Evolutionary conservation across 2,888 invertebrate species (phyloP).

Genomic region (Clepsis dumicolana): DNA sequence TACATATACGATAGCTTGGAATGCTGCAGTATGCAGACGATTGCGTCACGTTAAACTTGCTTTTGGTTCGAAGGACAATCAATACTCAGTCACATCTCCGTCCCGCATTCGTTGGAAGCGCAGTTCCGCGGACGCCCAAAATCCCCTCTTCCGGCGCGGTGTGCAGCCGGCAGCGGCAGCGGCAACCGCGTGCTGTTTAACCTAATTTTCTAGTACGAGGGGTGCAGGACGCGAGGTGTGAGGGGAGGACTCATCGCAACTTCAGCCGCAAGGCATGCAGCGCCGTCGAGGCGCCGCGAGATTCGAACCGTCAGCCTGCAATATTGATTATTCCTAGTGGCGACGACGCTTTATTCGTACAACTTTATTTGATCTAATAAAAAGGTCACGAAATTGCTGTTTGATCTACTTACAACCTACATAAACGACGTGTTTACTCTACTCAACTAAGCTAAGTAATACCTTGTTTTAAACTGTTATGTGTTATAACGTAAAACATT

Average conservation of each 20-base stretch:
- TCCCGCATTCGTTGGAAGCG: conserved; percentile 82
- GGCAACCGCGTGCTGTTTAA: conserved; percentile 83
- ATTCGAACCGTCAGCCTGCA: conserved; percentile 73
- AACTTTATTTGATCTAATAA: conserved; percentile 26
- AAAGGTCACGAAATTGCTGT: background rate
- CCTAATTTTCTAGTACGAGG: conserved; percentile 83
- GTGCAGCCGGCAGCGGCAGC: conserved; percentile 77
- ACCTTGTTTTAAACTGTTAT: background rate
- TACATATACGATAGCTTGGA: background rate
- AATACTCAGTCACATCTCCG: conserved; percentile 83
- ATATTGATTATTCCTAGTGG: conserved; percentile 70
- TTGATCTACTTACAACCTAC: background rate
- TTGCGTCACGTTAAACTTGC: conserved; percentile 64
- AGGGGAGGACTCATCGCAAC: conserved; percentile 67
- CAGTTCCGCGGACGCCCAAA: conserved; percentile 77
- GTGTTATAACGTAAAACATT: background rate
- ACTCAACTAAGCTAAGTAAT: background rate
- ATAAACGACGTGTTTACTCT: background rate
- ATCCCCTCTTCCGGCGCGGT: conserved; percentile 81
- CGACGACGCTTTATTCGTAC: conserved; percentile 30
- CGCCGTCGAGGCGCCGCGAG: conserved; percentile 71
- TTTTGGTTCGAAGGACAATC: conserved; percentile 77
- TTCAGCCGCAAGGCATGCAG: conserved; percentile 79
- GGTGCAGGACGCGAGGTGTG: conserved; percentile 71
- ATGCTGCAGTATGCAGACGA: conserved; percentile 36